Evolutionary conservation across 1,140 invertebrate species (phyloP).

Genomic region (Eupristina koningsbergeri): DNA sequence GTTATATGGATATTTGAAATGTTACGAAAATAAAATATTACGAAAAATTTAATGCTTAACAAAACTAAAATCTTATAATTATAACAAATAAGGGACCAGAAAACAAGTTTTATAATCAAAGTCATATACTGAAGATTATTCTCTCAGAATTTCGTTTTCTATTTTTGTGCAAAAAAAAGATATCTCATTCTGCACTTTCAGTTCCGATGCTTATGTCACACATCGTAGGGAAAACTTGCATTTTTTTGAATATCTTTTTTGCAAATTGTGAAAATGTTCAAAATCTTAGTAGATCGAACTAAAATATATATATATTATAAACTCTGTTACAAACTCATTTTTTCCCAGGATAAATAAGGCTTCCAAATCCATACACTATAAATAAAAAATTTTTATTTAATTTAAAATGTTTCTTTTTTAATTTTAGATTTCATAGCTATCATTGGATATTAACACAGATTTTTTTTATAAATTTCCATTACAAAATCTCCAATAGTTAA

Average conservation of each 20-base stretch:
- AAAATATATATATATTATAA: constrained; percentile 32
- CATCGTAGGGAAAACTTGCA: constrained; percentile 61
- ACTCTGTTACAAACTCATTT: constrained; percentile 4
- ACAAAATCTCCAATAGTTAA: too few species aligned
- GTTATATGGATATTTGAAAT: too few species aligned
- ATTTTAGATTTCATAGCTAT: background rate
- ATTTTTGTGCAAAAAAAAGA: background rate
- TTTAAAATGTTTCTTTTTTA: background rate
- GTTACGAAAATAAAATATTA: too few species aligned
- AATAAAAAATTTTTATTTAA: too few species aligned
- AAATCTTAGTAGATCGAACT: constrained; percentile 71
- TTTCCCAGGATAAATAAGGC: background rate
- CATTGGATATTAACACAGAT: too few species aligned
- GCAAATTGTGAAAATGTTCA: constrained; percentile 56
- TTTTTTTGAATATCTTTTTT: constrained; percentile 65
- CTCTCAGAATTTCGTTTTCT: background rate
- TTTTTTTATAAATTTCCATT: too few species aligned
- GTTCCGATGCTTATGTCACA: background rate
- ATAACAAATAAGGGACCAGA: too few species aligned
- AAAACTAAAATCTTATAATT: too few species aligned
- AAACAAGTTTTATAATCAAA: too few species aligned
- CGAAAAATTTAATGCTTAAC: too few species aligned
- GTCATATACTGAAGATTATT: too few species aligned
- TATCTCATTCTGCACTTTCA: constrained; percentile 65
- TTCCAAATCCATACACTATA: background rate